Percentiles rank a stretch among this genome's conserved stretches.
Conservation (phyloP, 2,113 vertebrate genomes). For the Chroicocephalus ridibundus region DNA sequence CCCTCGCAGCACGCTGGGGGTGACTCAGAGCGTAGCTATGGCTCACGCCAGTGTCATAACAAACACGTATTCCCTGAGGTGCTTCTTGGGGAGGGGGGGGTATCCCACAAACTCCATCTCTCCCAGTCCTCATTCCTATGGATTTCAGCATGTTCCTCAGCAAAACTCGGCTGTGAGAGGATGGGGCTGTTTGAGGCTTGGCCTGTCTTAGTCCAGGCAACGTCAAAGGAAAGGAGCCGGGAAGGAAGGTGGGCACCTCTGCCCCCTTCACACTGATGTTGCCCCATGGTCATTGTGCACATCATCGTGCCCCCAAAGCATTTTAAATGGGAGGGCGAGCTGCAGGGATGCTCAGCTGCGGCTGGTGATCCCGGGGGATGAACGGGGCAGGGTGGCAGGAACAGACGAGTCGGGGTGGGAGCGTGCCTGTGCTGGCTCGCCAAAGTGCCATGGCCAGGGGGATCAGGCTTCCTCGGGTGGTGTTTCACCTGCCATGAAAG, state of each 20-base stretch:
- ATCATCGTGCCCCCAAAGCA: not conserved
- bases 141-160: not conserved
- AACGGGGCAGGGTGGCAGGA: not conserved
- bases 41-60: not conserved
- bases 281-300: fast-evolving
- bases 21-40: constrained; percentile 40
- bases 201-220: not conserved
- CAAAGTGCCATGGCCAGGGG: not conserved
- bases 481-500: not conserved
- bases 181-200: not conserved
- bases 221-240: not conserved
- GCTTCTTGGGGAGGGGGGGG: not conserved
- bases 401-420: not conserved
- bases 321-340: not conserved
- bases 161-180: not conserved
- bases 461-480: not conserved
- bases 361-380: not conserved
- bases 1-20: not conserved
- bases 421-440: not conserved
- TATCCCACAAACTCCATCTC: not conserved
- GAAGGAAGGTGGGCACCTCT: not conserved
- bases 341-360: not conserved
- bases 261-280: not conserved
- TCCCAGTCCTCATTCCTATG: not conserved
- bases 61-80: not conserved